Evolutionary conservation across 2,888 invertebrate genomes (phyloP).

Genomic region (Nomada goodeniana): DNA sequence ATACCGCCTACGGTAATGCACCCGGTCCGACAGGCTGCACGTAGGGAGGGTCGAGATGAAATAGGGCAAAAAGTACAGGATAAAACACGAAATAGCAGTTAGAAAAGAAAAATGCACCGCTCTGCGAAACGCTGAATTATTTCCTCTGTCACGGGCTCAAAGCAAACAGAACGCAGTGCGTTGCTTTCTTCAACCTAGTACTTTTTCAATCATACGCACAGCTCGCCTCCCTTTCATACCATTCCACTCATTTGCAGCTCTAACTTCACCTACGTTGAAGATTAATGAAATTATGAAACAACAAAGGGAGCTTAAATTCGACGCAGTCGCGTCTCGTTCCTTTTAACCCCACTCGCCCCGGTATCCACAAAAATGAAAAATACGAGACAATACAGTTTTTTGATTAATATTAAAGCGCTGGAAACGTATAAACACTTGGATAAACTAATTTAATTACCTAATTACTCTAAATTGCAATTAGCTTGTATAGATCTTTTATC

Average conservation of each 20-base stretch:
- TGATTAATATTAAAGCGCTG: too few relatives aligned
- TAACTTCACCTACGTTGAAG: slow-evolving; percentile 20
- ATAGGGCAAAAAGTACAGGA: slow-evolving; percentile 78
- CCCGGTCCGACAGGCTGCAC: slow-evolving; percentile 68
- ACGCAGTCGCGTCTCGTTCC: not conserved
- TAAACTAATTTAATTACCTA: too few relatives aligned
- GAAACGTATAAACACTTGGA: too few relatives aligned
- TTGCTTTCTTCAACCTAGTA: slow-evolving; percentile 51
- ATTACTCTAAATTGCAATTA: too few relatives aligned
- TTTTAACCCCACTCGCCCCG: too few relatives aligned
- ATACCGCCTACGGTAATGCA: slow-evolving; percentile 80
- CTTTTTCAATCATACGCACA: slow-evolving; percentile 63
- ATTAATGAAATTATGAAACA: slow-evolving; percentile 48
- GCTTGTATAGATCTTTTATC: too few relatives aligned
- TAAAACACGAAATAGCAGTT: slow-evolving; percentile 81
- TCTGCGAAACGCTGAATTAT: slow-evolving; percentile 77
- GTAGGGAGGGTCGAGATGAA: slow-evolving; percentile 70
- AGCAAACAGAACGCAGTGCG: slow-evolving; percentile 65
- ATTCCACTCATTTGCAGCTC: slow-evolving; percentile 34
- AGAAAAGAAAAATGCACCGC: slow-evolving; percentile 79
- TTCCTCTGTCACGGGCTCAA: slow-evolving; percentile 77
- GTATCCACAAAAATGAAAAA: too few relatives aligned
- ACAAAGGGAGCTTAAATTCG: not conserved
- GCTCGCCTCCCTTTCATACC: not conserved
- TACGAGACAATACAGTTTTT: too few relatives aligned